A percentile compares a stretch with the other conserved stretches of the same genome.
These are phyloP conservation scores for Pterostichus madidus DNA, from an alignment of 2,888 invertebrate genomes.

Conservation along the genomic window DNA sequence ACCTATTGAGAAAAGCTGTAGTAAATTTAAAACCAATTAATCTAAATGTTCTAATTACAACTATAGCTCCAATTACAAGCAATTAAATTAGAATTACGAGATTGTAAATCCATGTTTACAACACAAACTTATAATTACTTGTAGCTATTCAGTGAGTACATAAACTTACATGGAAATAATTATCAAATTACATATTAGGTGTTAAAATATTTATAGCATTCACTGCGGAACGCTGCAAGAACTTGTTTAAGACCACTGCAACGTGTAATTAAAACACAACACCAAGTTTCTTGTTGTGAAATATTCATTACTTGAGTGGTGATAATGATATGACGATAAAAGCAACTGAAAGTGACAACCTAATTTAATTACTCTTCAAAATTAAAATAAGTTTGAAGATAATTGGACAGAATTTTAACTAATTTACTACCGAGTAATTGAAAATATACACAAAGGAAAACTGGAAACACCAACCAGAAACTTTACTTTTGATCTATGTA, in stretches of 20 bases:
- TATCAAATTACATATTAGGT: conserved; percentile 8
- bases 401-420: conserved; percentile 17
- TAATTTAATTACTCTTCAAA: conserved; percentile 29
- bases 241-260: conserved; percentile 22
- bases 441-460: conserved; percentile 30
- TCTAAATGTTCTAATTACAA: conserved; percentile 23
- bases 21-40: conserved; percentile 22
- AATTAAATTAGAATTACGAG: conserved; percentile 25
- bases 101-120: conserved; percentile 17
- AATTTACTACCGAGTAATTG: conserved; percentile 17
- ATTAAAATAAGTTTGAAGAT: conserved; percentile 17
- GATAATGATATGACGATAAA: conserved; percentile 37
- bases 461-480: background rate
- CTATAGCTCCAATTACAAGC: conserved; percentile 19
- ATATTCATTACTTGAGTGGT: conserved; percentile 45
- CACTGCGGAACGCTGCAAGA: background rate
- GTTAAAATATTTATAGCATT: conserved; percentile 16
- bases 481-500: too few species aligned
- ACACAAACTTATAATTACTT: conserved; percentile 3
- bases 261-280: conserved; percentile 21
- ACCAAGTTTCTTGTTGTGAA: conserved; percentile 31
- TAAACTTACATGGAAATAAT: conserved; percentile 24
- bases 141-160: background rate
- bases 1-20: background rate
- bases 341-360: conserved; percentile 37